Evolutionary conservation across 2,888 invertebrate genomes (phyloP).

Genomic region (Drosophila nigricruria): DNA sequence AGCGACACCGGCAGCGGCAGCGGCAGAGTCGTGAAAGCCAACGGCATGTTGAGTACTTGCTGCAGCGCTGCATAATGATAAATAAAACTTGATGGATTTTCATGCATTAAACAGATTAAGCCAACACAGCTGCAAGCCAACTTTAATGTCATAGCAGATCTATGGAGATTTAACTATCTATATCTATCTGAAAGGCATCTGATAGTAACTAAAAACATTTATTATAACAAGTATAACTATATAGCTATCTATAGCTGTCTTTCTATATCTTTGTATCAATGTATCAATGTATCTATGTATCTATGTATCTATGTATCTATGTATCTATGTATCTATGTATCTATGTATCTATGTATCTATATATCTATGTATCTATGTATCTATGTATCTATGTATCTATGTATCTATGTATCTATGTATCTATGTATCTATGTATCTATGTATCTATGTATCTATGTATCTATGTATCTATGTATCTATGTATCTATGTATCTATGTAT

Average conservation of each 20-base stretch:
- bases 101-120: background rate
- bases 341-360: background rate
- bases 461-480: no score
- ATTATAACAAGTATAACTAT: background rate
- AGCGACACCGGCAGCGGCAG: conserved; percentile 16
- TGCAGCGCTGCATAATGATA: background rate
- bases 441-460: no score
- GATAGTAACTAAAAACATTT: background rate
- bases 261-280: background rate
- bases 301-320: background rate
- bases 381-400: no score
- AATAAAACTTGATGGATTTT: conserved; percentile 8
- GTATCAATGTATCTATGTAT: background rate
- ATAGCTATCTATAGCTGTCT: background rate
- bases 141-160: background rate
- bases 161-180: background rate
- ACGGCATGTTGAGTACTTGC: background rate
- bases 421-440: background rate
- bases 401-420: no score
- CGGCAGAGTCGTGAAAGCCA: background rate
- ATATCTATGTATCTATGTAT: background rate
- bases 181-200: background rate
- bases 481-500: no score
- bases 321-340: background rate
- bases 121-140: background rate